Base-by-base conservation (phyloP, 2,888 invertebrate genomes). In the Labia minor region DNA sequence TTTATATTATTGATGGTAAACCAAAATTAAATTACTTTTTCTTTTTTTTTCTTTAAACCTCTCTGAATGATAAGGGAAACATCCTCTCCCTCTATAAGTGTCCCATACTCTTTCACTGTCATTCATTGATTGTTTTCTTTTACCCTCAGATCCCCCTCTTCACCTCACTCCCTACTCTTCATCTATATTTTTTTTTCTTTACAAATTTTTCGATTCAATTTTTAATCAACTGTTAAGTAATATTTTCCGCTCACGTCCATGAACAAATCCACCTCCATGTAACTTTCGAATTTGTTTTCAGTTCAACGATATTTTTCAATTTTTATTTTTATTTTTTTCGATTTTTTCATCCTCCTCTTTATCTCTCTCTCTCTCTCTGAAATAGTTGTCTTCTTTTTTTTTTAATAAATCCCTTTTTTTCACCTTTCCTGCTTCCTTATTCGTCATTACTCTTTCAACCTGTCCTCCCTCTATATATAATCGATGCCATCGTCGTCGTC, bases 401-500 rank as follows among this genome's bases (percentile, higher is more conserved):
- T 49, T 49, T 10, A 49, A 10, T 10, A 49, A 49, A 10, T 14
- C 49, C 49, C n/a, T 49, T 49, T 49, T 49, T 49, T 49, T 14
- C 4, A 4, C 49, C n/a, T 49, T 49, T 14, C 49, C 8, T 49
- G 49, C 49, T 49, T 4, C 49, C 49, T 49, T 49, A 49, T 49
- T 49, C 49, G 49, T 49, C 49, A 49, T 49, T 49, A 49, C 49
- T 49, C 49, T 49, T 49, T 49, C 49, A 49, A 49, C 49, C 49
- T 49, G 49, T 49, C 49, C 49, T 49, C 49, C 49, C 49, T 49
- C 49, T 49, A 49, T 49, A 49, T 49, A 49, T 49, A 49, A 49
- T 49, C 49, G 49, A 49, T 49, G 49, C 6, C 49, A 16, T 49
- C 49, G 49, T 49, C 49, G 4, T 14, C 16, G n/a, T 14, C 49